A percentile compares a stretch with the other conserved stretches of the same genome.
Conservation (phyloP, 1,140 invertebrate species). For the Bombyx mandarina region DNA sequence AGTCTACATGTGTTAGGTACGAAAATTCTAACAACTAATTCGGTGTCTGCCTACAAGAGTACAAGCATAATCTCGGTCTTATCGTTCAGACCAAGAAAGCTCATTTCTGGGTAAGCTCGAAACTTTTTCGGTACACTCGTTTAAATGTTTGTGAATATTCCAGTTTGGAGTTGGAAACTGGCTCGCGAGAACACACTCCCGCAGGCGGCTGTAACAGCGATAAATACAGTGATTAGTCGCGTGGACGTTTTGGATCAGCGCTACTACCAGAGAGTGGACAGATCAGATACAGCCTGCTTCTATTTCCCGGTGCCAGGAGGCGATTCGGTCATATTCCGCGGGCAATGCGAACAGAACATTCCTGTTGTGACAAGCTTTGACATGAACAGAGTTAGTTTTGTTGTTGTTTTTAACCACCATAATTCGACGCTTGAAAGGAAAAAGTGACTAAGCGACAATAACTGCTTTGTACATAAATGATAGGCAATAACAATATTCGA, state of each 20-base stretch:
- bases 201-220: constrained; percentile 11
- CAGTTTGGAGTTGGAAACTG: constrained; percentile 42
- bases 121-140: background rate
- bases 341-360: constrained; percentile 36
- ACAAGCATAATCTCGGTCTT: too few relatives aligned
- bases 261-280: constrained; percentile 20
- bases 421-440: too few relatives aligned
- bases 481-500: too few relatives aligned
- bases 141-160: constrained; percentile 4
- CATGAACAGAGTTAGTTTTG: constrained; percentile 21
- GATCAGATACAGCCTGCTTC: constrained; percentile 31
- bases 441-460: too few relatives aligned
- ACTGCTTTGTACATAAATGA: too few relatives aligned
- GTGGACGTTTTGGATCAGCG: constrained; percentile 23
- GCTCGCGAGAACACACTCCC: constrained; percentile 21
- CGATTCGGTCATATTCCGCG: constrained; percentile 27
- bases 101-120: too few relatives aligned
- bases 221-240: constrained; percentile 18
- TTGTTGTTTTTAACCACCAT: background rate
- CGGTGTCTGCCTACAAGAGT: too few relatives aligned
- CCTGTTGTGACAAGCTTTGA: constrained; percentile 31
- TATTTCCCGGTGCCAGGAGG: constrained; percentile 24
- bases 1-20: too few relatives aligned
- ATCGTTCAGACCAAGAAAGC: too few relatives aligned
- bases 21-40: too few relatives aligned